Percentiles rank a stretch among this genome's conserved stretches.
Conservation (phyloP, 2,888 invertebrate species). For the Deilephila elpenor region DNA sequence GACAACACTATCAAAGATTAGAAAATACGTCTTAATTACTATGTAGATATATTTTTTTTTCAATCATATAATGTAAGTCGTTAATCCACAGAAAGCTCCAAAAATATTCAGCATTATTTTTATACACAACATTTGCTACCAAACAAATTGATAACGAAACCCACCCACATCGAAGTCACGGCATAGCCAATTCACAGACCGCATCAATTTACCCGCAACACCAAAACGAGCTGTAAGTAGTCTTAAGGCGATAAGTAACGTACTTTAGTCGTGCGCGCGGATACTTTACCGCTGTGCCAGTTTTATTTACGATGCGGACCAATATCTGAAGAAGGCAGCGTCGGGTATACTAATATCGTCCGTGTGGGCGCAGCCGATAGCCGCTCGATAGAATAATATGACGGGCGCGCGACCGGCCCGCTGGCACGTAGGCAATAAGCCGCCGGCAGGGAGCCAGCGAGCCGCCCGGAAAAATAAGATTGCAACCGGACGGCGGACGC, state of each 20-base stretch:
- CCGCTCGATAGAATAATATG: constrained; percentile 83
- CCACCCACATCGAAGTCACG: background rate
- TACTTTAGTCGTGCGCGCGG: constrained; percentile 51
- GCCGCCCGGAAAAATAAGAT: constrained; percentile 80
- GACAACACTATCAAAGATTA: too few relatives aligned
- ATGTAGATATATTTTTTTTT: background rate
- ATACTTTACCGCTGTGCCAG: constrained; percentile 60
- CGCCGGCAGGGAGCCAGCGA: constrained; percentile 74
- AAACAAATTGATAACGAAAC: background rate
- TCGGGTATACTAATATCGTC: constrained; percentile 78
- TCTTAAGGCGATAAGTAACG: constrained; percentile 63
- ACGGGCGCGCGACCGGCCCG: constrained; percentile 72
- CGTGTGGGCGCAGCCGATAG: constrained; percentile 78
- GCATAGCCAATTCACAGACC: background rate
- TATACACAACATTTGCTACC: background rate
- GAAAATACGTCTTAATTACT: constrained; percentile 44
- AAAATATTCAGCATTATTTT: background rate
- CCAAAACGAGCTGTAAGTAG: constrained; percentile 40
- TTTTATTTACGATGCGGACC: constrained; percentile 78
- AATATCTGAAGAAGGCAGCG: constrained; percentile 80
- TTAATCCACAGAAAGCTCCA: background rate
- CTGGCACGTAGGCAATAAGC: constrained; percentile 84
- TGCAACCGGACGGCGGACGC: constrained; percentile 67
- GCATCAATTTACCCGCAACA: constrained; percentile 26
- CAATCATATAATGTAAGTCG: background rate